Evolutionary conservation across 2,797 vertebrate genomes (phyloP).

Genomic region (Alosa sapidissima): DNA sequence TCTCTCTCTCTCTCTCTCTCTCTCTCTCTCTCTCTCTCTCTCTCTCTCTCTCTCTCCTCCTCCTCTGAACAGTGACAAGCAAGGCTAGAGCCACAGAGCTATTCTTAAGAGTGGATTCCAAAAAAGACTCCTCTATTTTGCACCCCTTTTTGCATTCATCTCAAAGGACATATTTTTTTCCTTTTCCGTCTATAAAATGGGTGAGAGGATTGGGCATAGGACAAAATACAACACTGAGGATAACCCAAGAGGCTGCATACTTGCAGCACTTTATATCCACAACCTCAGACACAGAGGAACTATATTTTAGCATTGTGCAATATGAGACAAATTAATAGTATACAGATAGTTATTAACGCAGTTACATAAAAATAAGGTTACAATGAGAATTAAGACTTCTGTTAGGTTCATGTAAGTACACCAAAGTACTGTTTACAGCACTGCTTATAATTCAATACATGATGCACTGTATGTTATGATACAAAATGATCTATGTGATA

Average conservation of each 20-base stretch:
- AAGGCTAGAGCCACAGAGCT: not conserved
- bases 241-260: not conserved
- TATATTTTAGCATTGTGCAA: not conserved
- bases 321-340: not conserved
- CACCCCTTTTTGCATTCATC: not conserved
- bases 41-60: not conserved
- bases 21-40: conserved; percentile 6
- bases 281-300: not conserved
- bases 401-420: not conserved
- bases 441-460: too few species aligned
- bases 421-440: not conserved
- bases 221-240: not conserved
- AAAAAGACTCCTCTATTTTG: not conserved
- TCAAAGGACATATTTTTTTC: conserved; percentile 8
- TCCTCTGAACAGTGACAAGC: conserved; percentile 3
- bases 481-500: not conserved
- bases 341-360: not conserved
- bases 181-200: not conserved
- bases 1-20: not conserved
- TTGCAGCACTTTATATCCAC: conserved; percentile 8
- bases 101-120: not conserved
- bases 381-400: not conserved
- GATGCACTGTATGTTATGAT: not conserved
- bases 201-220: not conserved
- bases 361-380: too few species aligned